These are phyloP conservation scores for Matsumurasca onukii DNA, from an alignment of 1,140 invertebrate species.

Conservation along the genomic window DNA sequence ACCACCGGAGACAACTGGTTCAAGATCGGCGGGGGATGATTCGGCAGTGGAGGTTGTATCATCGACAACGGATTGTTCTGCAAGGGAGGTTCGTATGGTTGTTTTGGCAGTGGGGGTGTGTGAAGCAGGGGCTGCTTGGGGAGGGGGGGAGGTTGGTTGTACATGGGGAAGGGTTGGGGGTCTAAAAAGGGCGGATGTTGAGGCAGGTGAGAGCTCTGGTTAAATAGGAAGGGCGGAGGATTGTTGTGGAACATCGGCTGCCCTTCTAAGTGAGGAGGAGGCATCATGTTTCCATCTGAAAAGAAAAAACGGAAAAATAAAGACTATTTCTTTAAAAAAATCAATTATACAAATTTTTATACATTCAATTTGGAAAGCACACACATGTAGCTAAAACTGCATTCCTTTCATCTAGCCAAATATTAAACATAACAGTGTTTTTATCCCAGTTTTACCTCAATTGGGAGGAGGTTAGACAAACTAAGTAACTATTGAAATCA, in stretches of 20 bases:
- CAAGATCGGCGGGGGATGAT: not conserved
- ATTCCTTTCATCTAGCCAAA: too few species aligned
- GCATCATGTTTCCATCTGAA: conserved; percentile 17
- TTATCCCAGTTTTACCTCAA: too few species aligned
- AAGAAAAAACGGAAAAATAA: not conserved
- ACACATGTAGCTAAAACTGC: too few species aligned
- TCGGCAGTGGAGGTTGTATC: conserved; percentile 14
- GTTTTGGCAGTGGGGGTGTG: conserved; percentile 11
- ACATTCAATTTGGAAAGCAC: too few species aligned
- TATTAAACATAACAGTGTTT: too few species aligned
- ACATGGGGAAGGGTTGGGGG: not conserved
- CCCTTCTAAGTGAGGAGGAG: not conserved
- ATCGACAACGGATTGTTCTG: not conserved
- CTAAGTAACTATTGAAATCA: too few species aligned
- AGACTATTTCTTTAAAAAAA: too few species aligned
- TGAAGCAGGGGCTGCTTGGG: not conserved
- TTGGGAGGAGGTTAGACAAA: too few species aligned
- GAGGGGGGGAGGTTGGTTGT: conserved; percentile 35
- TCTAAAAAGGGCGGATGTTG: conserved; percentile 11
- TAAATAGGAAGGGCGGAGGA: not conserved
- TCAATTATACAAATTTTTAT: too few species aligned
- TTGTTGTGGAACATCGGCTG: conserved; percentile 13
- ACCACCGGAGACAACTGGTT: not conserved
- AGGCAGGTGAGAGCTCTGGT: not conserved
- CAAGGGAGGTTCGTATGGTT: not conserved